Percentiles rank a stretch among this genome's conserved stretches.
These are phyloP conservation scores for Oryctes rhinoceros DNA, from an alignment of 1,140 invertebrate species.

Conservation along the genomic window DNA sequence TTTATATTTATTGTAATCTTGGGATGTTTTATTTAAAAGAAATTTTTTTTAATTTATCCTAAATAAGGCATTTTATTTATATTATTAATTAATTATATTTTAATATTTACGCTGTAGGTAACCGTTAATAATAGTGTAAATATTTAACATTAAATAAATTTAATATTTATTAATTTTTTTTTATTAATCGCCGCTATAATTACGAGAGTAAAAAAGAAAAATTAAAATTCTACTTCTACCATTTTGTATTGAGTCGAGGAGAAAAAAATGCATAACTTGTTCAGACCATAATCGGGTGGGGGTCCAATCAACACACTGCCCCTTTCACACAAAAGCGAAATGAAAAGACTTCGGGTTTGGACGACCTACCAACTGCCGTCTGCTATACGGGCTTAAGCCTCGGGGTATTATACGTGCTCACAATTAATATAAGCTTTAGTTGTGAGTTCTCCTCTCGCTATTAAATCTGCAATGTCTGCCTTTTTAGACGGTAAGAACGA, in stretches of 20 bases:
- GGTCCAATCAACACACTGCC: conserved; percentile 14
- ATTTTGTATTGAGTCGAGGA: not conserved
- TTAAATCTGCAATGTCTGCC: not conserved
- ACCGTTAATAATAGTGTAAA: too few species aligned
- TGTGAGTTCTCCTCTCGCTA: not conserved
- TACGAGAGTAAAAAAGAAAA: not conserved
- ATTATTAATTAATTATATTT: too few species aligned
- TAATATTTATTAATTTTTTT: too few species aligned
- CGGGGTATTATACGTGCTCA: not conserved
- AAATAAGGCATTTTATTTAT: too few species aligned
- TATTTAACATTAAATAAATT: too few species aligned
- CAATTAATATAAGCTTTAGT: conserved; percentile 12
- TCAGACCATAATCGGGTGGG: not conserved
- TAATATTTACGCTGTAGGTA: too few species aligned
- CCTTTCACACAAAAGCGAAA: conserved; percentile 15
- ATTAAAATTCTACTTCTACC: conserved; percentile 7
- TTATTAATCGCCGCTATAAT: too few species aligned
- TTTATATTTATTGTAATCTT: too few species aligned
- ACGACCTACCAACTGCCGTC: conserved; percentile 1
- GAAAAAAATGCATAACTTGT: not conserved
- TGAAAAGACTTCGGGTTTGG: not conserved
- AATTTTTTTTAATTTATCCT: too few species aligned
- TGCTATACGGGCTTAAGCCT: not conserved
- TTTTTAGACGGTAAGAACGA: not conserved
- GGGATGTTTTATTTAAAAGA: too few species aligned